These are phyloP conservation scores for Lottia gigantea DNA, from an alignment of 2,888 invertebrate species.

Conservation along the genomic window DNA sequence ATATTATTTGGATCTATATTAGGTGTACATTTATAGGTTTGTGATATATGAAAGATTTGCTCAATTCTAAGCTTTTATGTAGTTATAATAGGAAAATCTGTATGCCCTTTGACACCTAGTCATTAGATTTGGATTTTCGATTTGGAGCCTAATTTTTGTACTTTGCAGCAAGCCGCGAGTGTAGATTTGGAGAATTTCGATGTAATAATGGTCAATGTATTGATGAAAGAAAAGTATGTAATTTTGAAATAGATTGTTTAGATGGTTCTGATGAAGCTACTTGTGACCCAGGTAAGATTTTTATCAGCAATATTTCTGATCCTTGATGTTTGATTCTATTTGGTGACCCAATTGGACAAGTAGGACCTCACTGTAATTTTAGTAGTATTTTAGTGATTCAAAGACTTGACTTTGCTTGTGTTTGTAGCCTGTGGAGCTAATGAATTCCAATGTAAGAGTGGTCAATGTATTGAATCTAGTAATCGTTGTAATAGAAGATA, in stretches of 20 bases:
- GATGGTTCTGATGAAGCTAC: conserved; percentile 34
- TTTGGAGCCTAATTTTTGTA: background rate
- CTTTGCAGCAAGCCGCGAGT: conserved; percentile 19
- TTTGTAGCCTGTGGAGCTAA: conserved; percentile 71
- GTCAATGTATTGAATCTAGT: conserved; percentile 60
- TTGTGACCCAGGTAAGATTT: conserved; percentile 38
- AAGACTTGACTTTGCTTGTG: no score
- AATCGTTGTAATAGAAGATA: conserved; percentile 65
- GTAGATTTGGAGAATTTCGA: conserved; percentile 32
- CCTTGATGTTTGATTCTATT: no score
- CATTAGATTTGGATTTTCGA: no score
- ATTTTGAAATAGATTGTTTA: conserved; percentile 30
- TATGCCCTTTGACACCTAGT: no score
- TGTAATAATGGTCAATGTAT: conserved; percentile 49
- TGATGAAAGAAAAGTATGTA: conserved; percentile 68
- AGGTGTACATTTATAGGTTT: no score
- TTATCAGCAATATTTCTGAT: background rate
- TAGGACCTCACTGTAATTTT: no score
- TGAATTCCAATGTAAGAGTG: conserved; percentile 76
- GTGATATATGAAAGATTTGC: no score
- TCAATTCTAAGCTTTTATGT: no score
- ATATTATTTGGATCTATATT: no score
- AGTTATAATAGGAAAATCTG: no score
- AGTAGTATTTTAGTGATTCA: no score
- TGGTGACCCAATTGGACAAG: no score